Evolutionary conservation across 2,888 invertebrate species (phyloP).

Genomic region (Campaea margaritaria): DNA sequence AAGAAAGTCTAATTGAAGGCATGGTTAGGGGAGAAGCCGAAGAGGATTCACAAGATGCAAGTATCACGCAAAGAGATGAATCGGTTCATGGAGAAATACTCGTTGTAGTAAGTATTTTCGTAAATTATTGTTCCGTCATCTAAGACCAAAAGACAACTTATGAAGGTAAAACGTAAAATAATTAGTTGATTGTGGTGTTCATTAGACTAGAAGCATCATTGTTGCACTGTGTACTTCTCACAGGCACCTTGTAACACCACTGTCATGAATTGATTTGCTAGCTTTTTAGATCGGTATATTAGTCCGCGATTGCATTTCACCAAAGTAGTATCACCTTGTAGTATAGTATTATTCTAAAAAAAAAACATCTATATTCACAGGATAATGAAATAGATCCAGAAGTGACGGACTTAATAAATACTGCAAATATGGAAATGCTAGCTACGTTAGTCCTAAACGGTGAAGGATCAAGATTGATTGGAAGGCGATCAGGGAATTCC

Average conservation of each 20-base stretch:
- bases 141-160: slow-evolving; percentile 62
- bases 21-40: slow-evolving; percentile 78
- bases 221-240: slow-evolving; percentile 76
- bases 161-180: slow-evolving; percentile 75
- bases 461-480: slow-evolving; percentile 91
- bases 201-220: slow-evolving; percentile 77
- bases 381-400: slow-evolving; percentile 86
- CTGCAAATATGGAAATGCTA: slow-evolving; percentile 94
- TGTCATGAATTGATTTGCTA: slow-evolving; percentile 79
- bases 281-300: slow-evolving; percentile 73
- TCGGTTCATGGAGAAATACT: slow-evolving; percentile 72
- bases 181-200: slow-evolving; percentile 78
- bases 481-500: slow-evolving; percentile 88
- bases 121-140: slow-evolving; percentile 55
- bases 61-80: slow-evolving; percentile 71
- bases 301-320: slow-evolving; percentile 61
- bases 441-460: slow-evolving; percentile 95
- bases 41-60: slow-evolving; percentile 80
- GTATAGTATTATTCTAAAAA: slow-evolving; percentile 1
- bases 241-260: slow-evolving; percentile 76
- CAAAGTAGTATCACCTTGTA: slow-evolving; percentile 14
- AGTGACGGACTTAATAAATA: slow-evolving; percentile 87
- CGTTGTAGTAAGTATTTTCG: slow-evolving; percentile 77
- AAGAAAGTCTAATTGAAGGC: slow-evolving; percentile 81
- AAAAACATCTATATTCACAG: slow-evolving; percentile 54